phyloP scores from a whole-genome alignment of 2,113 vertebrate genomes.

The Mesembrinibis cayennensis region DNA sequence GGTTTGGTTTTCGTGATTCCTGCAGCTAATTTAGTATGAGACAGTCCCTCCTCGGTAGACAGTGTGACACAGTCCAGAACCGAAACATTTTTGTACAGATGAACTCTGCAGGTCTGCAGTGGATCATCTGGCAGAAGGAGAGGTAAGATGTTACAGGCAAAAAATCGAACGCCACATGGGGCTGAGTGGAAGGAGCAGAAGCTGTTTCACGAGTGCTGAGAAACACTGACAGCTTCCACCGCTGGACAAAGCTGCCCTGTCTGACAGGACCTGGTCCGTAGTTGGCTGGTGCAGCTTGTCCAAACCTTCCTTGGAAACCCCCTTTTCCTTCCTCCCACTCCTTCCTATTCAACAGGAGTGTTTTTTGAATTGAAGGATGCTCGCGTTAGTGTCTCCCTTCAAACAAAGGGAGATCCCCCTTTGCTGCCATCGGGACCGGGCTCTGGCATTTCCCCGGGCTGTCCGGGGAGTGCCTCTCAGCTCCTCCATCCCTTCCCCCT shows the following conservation, averaged over 20 bases:
- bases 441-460: neutral
- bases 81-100: neutral
- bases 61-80: neutral
- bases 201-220: neutral
- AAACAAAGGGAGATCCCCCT: slow-evolving; percentile 1
- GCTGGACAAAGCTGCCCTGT: neutral
- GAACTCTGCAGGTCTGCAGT: neutral
- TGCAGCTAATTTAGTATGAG: neutral
- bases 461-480: neutral
- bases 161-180: neutral
- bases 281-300: neutral
- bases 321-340: neutral
- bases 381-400: neutral
- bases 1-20: neutral
- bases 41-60: neutral
- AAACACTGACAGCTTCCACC: neutral
- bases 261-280: neutral
- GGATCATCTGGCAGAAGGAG: neutral
- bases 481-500: neutral
- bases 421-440: neutral
- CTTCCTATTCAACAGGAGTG: neutral
- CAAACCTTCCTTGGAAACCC: neutral
- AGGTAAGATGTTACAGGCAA: neutral
- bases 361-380: neutral
- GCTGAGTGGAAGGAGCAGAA: neutral